Conservation (phyloP, 2,113 vertebrate genomes). For the Chamaetylas fuelleborni region DNA sequence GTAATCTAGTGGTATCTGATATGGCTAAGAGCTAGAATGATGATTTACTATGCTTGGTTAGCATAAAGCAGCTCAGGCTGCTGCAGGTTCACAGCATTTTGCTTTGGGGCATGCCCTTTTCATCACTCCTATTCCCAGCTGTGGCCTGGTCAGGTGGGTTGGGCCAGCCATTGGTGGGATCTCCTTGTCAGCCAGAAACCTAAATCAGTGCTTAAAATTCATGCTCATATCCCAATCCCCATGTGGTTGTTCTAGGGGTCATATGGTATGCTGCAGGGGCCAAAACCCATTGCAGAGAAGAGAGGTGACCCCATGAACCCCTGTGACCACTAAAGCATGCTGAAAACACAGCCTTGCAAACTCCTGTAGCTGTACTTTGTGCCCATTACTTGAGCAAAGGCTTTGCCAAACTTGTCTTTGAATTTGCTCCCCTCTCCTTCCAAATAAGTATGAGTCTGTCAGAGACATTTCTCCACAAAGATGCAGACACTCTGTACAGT, state of each 20-base stretch:
- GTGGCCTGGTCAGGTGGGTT: neutral
- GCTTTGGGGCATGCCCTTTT: neutral
- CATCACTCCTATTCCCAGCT: neutral
- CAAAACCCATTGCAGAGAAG: fast-evolving
- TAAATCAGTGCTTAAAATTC: neutral
- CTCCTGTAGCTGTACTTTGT: neutral
- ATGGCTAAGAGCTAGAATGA: neutral
- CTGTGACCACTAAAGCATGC: neutral
- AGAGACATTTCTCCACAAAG: neutral
- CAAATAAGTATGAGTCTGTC: neutral
- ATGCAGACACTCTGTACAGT: neutral
- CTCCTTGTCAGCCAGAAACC: neutral
- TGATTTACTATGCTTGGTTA: neutral
- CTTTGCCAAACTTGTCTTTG: neutral
- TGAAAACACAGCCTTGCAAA: neutral
- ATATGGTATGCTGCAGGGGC: neutral
- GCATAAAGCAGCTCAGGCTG: neutral
- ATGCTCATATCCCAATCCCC: fast-evolving
- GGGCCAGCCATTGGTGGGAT: neutral
- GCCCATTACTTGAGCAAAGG: neutral
- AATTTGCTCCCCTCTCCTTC: neutral
- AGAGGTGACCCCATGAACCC: neutral
- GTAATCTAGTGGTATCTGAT: neutral
- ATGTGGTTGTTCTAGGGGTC: neutral
- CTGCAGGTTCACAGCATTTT: neutral